These are phyloP conservation scores for Drosophila leontia DNA, from an alignment of 1,140 invertebrate species.

Conservation along the genomic window DNA sequence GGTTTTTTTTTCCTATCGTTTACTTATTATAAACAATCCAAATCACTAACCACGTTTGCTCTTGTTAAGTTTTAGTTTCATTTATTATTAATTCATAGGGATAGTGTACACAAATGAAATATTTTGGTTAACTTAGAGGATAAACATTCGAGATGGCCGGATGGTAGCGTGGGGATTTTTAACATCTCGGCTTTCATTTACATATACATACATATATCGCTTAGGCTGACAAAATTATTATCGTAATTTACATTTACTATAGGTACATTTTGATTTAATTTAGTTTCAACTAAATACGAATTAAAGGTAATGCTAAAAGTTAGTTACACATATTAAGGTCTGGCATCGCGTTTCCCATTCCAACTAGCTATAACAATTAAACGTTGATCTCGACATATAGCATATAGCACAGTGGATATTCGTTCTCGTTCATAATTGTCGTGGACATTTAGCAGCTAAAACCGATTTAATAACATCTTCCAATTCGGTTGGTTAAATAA, in stretches of 20 bases:
- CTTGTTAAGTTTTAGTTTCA: slow-evolving; percentile 60
- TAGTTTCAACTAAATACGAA: slow-evolving; percentile 68
- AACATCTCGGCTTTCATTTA: slow-evolving; percentile 17
- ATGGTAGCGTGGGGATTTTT: not conserved
- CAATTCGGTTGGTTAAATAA: slow-evolving; percentile 59
- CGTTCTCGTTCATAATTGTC: slow-evolving; percentile 20
- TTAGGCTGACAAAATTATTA: slow-evolving; percentile 75
- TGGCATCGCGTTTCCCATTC: slow-evolving; percentile 4
- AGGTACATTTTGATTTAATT: slow-evolving; percentile 79
- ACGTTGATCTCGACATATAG: slow-evolving; percentile 6
- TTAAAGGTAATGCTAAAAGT: slow-evolving; percentile 47
- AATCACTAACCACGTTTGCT: slow-evolving; percentile 84
- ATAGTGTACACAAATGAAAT: slow-evolving; percentile 35
- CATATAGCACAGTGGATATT: slow-evolving; percentile 60
- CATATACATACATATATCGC: slow-evolving; percentile 55
- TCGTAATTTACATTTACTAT: slow-evolving; percentile 82
- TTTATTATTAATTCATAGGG: slow-evolving; percentile 34
- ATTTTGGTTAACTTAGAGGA: slow-evolving; percentile 25
- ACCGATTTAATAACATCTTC: slow-evolving; percentile 35
- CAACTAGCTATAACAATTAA: slow-evolving; percentile 27
- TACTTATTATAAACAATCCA: slow-evolving; percentile 80
- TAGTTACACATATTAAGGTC: slow-evolving; percentile 34
- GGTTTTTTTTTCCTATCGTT: slow-evolving; percentile 45
- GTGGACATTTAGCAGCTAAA: slow-evolving; percentile 67
- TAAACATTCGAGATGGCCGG: slow-evolving; percentile 8